Percentiles rank a stretch among this genome's conserved stretches.
phyloP scores from a whole-genome alignment of 2,113 vertebrate species.

The Plecturocebus donacophilus region DNA sequence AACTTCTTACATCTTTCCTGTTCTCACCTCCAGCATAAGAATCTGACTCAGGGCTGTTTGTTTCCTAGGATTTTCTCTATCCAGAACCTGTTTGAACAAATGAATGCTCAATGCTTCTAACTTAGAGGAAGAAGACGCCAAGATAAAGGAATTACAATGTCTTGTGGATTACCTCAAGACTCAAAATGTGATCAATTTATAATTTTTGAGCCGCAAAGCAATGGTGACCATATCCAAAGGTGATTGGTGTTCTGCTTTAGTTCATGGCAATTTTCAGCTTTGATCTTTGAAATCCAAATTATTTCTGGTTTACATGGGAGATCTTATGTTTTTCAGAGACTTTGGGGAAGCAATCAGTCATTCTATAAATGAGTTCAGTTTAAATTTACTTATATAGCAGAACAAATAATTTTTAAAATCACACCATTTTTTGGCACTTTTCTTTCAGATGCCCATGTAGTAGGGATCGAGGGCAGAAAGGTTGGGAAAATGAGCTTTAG shows the following conservation, averaged over 20 bases:
- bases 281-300: neutral
- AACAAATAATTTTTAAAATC: neutral
- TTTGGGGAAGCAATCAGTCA: neutral
- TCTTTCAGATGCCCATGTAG: neutral
- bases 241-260: neutral
- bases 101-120: neutral
- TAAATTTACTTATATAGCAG: neutral
- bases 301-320: neutral
- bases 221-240: neutral
- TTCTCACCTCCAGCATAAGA: neutral
- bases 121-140: neutral
- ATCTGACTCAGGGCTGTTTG: neutral
- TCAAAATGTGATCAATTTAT: neutral
- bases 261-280: neutral
- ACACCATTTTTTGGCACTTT: neutral
- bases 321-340: neutral
- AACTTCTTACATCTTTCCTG: neutral
- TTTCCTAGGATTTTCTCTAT: neutral
- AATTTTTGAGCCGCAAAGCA: neutral
- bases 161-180: neutral
- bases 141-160: neutral
- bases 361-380: neutral
- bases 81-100: neutral
- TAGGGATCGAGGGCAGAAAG: neutral
- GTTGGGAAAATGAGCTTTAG: neutral